A percentile compares a stretch with the other conserved stretches of the same genome.
These are phyloP conservation scores for Bombus fervidus DNA, from an alignment of 1,140 invertebrate species.

Conservation along the genomic window DNA sequence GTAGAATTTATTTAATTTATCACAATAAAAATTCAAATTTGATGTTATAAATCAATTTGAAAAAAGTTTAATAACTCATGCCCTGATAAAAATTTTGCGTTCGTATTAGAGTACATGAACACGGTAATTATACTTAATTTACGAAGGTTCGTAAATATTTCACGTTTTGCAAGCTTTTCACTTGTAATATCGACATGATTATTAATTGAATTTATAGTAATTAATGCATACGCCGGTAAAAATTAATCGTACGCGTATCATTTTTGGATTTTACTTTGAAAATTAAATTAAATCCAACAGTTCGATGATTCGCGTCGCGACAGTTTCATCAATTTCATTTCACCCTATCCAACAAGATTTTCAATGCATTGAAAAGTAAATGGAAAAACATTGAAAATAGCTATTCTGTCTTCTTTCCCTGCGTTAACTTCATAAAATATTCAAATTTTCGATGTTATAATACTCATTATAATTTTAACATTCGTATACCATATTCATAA, in stretches of 20 bases:
- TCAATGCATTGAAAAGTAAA: constrained; percentile 4
- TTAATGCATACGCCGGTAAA: constrained; percentile 22
- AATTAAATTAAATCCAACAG: constrained; percentile 24
- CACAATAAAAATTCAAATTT: no score
- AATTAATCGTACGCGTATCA: constrained; percentile 28
- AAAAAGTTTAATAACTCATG: not conserved
- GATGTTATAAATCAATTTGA: not conserved
- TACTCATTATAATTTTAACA: not conserved
- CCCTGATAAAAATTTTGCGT: not conserved
- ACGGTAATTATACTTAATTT: constrained; percentile 14
- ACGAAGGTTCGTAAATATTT: not conserved
- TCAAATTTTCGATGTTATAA: not conserved
- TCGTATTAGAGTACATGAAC: not conserved
- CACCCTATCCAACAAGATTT: not conserved
- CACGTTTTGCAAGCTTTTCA: not conserved
- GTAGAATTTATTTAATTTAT: no score
- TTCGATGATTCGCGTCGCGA: constrained; percentile 18
- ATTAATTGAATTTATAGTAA: constrained; percentile 31
- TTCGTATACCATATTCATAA: not conserved
- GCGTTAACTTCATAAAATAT: not conserved
- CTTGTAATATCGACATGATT: not conserved
- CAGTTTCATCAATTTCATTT: constrained; percentile 20
- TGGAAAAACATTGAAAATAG: not conserved
- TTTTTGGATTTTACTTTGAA: constrained; percentile 20
- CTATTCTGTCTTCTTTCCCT: not conserved